These are phyloP conservation scores for Xanthorhoe spadicearia DNA, from an alignment of 2,888 invertebrate genomes.

Conservation along the genomic window DNA sequence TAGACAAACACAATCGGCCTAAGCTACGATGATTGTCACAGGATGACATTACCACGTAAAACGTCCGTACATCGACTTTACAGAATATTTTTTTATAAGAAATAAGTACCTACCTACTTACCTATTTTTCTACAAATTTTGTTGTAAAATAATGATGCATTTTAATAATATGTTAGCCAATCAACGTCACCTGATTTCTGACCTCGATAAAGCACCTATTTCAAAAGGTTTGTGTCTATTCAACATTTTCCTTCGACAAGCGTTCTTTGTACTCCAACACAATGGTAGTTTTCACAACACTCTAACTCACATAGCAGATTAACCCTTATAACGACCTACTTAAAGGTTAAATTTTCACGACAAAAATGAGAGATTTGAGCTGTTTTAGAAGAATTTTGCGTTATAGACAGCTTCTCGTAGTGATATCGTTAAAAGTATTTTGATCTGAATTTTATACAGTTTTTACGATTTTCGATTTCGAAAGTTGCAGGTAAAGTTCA, in stretches of 20 bases:
- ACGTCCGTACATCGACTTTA: too few species aligned
- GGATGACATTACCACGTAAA: too few species aligned
- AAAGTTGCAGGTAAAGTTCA: background rate
- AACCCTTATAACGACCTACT: background rate
- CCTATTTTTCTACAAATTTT: too few species aligned
- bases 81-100: too few species aligned
- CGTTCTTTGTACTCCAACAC: constrained; percentile 25
- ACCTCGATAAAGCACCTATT: constrained; percentile 20
- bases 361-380: background rate
- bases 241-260: constrained; percentile 21
- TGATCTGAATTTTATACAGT: constrained; percentile 4
- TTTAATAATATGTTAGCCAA: constrained; percentile 2
- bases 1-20: too few species aligned
- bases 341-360: background rate
- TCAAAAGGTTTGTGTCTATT: constrained; percentile 22
- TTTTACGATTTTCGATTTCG: background rate
- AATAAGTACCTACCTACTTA: too few species aligned
- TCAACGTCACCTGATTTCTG: background rate
- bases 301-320: background rate
- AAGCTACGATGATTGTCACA: too few species aligned
- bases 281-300: constrained; percentile 22
- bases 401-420: constrained; percentile 9
- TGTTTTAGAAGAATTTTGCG: background rate
- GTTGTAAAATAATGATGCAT: background rate
- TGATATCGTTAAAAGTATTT: constrained; percentile 22